phyloP scores from a whole-genome alignment of 2,797 vertebrate genomes.

The Salarias fasciatus region DNA sequence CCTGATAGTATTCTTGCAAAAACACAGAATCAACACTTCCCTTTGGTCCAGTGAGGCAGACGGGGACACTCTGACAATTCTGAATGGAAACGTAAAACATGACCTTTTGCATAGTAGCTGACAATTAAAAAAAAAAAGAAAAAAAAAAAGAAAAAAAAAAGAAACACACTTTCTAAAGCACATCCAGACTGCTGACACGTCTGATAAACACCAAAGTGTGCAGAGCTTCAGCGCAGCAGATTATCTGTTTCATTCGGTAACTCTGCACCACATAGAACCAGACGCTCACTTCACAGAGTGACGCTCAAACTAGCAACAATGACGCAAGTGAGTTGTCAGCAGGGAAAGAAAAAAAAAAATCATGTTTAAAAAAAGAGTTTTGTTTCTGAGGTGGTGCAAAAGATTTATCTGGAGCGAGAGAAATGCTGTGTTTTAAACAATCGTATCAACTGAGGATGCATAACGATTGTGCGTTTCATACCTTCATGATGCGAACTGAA shows the following conservation, averaged over 20 bases:
- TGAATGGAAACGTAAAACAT: constrained; percentile 63
- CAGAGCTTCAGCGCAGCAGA: constrained; percentile 49
- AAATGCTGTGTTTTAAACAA: constrained; percentile 20
- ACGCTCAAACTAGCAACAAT: constrained; percentile 50
- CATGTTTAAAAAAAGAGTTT: constrained; percentile 23
- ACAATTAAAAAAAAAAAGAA: constrained; percentile 45
- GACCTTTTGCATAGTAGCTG: constrained; percentile 80
- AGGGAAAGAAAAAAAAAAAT: no score
- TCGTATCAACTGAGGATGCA: constrained; percentile 16
- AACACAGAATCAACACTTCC: constrained; percentile 50
- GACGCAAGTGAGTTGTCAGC: constrained; percentile 18
- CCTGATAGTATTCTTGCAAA: constrained; percentile 65
- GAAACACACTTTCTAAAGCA: constrained; percentile 35
- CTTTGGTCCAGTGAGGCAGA: constrained; percentile 53
- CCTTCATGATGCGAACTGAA: constrained; percentile 7
- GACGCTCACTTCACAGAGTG: constrained; percentile 15
- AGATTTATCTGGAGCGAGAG: constrained; percentile 17
- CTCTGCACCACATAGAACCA: constrained; percentile 9
- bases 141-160: no score
- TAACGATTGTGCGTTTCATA: constrained; percentile 8
- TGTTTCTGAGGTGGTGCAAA: constrained; percentile 12
- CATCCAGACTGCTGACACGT: constrained; percentile 27
- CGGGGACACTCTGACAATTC: constrained; percentile 38
- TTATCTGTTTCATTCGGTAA: constrained; percentile 48
- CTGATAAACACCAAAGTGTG: constrained; percentile 52